These are phyloP conservation scores for Pemphredon lugubris DNA, from an alignment of 2,888 invertebrate genomes.

Conservation along the genomic window DNA sequence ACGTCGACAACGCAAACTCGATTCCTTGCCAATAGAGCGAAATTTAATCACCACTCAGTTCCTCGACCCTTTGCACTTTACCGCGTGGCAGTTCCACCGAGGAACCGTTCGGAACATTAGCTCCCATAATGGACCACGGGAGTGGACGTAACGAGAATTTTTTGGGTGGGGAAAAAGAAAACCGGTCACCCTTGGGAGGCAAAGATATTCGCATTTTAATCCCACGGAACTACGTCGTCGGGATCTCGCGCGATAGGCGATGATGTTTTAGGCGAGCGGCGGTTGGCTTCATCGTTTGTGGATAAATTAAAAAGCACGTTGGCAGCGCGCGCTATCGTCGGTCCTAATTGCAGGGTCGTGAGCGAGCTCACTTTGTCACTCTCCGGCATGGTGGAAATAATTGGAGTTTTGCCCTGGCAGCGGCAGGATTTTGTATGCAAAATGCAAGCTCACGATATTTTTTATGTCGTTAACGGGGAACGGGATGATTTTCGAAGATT, in stretches of 20 bases:
- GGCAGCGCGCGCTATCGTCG: slow-evolving; percentile 44
- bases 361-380: slow-evolving; percentile 62
- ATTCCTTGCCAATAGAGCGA: slow-evolving; percentile 27
- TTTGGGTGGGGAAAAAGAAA: slow-evolving; percentile 17
- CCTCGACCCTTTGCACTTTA: slow-evolving; percentile 19
- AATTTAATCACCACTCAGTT: slow-evolving; percentile 50
- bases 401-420: slow-evolving; percentile 42
- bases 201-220: background rate
- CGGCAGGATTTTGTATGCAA: slow-evolving; percentile 54
- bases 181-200: background rate
- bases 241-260: slow-evolving; percentile 7
- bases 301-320: slow-evolving; percentile 58
- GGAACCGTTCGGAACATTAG: slow-evolving; percentile 14
- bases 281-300: slow-evolving; percentile 38
- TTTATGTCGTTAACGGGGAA: slow-evolving; percentile 39
- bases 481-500: slow-evolving; percentile 28
- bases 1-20: slow-evolving; percentile 15
- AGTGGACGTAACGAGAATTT: slow-evolving; percentile 23
- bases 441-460: slow-evolving; percentile 43
- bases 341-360: slow-evolving; percentile 62
- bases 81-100: slow-evolving; percentile 5
- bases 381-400: slow-evolving; percentile 56
- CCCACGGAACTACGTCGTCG: background rate
- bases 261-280: slow-evolving; percentile 5
- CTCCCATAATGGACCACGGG: slow-evolving; percentile 8